Evolutionary conservation across 2,113 vertebrate species (phyloP).

Genomic region (Butorides virescens): DNA sequence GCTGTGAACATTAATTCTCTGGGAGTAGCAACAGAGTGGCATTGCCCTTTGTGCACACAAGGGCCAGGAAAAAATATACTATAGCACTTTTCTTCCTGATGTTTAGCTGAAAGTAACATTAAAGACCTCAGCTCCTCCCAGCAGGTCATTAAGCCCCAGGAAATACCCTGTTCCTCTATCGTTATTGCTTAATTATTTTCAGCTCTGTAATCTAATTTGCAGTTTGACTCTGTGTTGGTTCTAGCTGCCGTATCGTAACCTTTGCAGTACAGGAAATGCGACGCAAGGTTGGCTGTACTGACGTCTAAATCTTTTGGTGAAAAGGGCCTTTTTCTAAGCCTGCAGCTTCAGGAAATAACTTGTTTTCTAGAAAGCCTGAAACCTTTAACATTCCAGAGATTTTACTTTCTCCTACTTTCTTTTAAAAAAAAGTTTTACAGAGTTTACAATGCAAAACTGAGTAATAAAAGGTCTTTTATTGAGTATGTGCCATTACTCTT

Average conservation of each 20-base stretch:
- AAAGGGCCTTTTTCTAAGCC: not conserved
- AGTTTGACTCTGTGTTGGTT: constrained; percentile 54
- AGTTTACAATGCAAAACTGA: constrained; percentile 39
- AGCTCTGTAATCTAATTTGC: constrained; percentile 62
- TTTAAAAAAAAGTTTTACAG: constrained; percentile 26
- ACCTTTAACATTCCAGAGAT: not conserved
- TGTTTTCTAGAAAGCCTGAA: not conserved
- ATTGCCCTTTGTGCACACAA: constrained; percentile 11
- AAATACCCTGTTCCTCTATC: constrained; percentile 31
- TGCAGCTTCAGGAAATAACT: not conserved
- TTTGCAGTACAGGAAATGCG: not conserved
- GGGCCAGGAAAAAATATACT: not conserved
- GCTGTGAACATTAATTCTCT: not conserved
- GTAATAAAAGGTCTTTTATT: not conserved
- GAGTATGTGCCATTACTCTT: constrained; percentile 6
- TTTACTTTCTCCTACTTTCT: not conserved
- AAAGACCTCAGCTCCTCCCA: constrained; percentile 41
- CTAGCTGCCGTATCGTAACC: not conserved
- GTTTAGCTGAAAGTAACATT: constrained; percentile 30
- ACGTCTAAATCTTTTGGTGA: not conserved
- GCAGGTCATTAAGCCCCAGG: constrained; percentile 53
- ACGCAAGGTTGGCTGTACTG: not conserved
- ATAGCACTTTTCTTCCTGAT: constrained; percentile 17
- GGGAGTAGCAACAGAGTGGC: not conserved
- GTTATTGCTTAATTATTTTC: constrained; percentile 63